A percentile compares a stretch with the other conserved stretches of the same genome.
phyloP scores from a whole-genome alignment of 2,888 invertebrate species.

The Frankliniella fusca region DNA sequence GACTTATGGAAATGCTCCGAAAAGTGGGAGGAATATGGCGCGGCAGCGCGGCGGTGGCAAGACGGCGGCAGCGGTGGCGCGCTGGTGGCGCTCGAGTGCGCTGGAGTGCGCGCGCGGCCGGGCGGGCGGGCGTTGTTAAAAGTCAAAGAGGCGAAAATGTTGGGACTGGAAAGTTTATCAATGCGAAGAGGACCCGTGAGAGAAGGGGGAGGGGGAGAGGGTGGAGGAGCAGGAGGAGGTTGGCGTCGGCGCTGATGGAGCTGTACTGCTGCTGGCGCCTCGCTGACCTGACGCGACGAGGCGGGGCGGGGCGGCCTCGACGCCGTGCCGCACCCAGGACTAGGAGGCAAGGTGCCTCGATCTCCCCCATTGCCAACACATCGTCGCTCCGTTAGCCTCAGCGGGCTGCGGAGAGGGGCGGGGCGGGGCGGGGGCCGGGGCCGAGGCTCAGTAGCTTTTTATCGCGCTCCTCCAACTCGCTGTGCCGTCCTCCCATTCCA shows the following conservation, averaged over 20 bases:
- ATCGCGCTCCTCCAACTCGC: slow-evolving; percentile 11
- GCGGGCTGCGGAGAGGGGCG: neutral
- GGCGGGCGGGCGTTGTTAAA: neutral
- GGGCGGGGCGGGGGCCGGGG: neutral
- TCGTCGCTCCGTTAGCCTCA: neutral
- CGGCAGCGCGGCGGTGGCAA: neutral
- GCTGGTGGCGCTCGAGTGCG: neutral
- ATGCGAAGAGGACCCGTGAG: neutral
- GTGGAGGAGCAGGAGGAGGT: neutral
- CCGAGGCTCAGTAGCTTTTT: slow-evolving; percentile 11
- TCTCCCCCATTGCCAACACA: neutral
- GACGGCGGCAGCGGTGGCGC: neutral
- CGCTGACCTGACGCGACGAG: neutral
- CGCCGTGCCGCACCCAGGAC: too few relatives aligned
- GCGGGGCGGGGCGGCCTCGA: neutral
- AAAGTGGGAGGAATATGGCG: too few relatives aligned
- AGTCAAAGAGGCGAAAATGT: neutral
- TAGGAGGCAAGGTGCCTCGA: too few relatives aligned
- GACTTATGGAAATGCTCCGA: slow-evolving; percentile 14
- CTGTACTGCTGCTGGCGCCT: neutral
- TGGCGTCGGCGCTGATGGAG: neutral
- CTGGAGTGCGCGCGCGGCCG: too few relatives aligned
- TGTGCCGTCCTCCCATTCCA: too few relatives aligned
- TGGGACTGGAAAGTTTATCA: neutral
- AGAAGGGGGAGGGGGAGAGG: neutral